Evolutionary conservation across 2,797 vertebrate genomes (phyloP).

Genomic region (Meda fulgida): DNA sequence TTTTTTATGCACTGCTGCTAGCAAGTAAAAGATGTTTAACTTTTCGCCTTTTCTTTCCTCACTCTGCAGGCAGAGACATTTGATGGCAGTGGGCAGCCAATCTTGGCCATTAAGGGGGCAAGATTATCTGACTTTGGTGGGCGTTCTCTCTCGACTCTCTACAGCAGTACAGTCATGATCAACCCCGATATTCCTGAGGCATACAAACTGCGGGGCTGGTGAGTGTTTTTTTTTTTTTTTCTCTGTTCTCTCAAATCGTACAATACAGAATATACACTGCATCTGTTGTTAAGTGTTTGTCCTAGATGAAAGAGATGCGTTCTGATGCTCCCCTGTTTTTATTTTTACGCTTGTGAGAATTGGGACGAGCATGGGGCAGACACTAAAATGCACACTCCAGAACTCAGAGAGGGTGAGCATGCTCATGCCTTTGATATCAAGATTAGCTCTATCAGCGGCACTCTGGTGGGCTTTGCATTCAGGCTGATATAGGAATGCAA

Average conservation of each 20-base stretch:
- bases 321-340: conserved; percentile 6
- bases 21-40: background rate
- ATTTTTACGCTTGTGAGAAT: conserved; percentile 51
- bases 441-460: conserved; percentile 66
- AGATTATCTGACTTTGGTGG: conserved; percentile 95
- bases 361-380: conserved; percentile 45
- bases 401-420: conserved; percentile 60
- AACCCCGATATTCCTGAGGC: conserved; percentile 97
- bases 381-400: conserved; percentile 63
- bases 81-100: conserved; percentile 89
- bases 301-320: conserved; percentile 39
- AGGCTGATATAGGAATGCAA: conserved; percentile 71
- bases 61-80: conserved; percentile 90
- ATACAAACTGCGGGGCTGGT: conserved; percentile 96
- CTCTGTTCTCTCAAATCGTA: background rate
- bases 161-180: conserved; percentile 90
- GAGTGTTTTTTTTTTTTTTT: conserved; percentile 63
- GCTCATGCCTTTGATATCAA: conserved; percentile 69
- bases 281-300: conserved; percentile 25
- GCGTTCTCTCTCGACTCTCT: conserved; percentile 89
- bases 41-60: conserved; percentile 13
- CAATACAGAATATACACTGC: background rate
- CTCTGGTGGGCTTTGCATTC: conserved; percentile 55
- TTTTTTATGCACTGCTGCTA: background rate
- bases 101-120: conserved; percentile 93